Base-by-base conservation (phyloP, 2,888 invertebrate genomes). In the Leptinotarsa peninsularis region DNA sequence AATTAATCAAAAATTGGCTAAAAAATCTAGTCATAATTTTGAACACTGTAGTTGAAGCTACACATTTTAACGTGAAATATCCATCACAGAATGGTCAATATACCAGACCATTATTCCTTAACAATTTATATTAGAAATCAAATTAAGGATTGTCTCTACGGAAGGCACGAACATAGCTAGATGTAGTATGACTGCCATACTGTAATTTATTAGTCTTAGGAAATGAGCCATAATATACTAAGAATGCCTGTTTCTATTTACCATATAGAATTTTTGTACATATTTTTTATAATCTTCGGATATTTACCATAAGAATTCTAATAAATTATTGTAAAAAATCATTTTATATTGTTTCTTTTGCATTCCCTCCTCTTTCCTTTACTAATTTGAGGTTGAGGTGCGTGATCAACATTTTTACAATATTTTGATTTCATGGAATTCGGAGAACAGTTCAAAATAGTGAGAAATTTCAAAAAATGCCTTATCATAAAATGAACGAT, bases 201-300 rank as follows among this genome's bases (percentile, higher is more conserved):
- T 63, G 33, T 63, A 63, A 63, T 43, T 63, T 33, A 58, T 58
- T 23, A 14, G 15, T 13, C 33, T 7, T 63, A 63, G 43, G n/a
- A 63, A 63, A n/a, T 33, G 33, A 27, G 17, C 27, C 33, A 63
- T 63, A 63, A 18, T 58, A 58, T 4, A 58, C 58, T 27, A 14
- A 58, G 58, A 58, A 23, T 58, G 58, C 43, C 27, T 63, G n/a
- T 43, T 63, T 63, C 17, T 33, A 27, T 63, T 63, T 63, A 63
- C 7, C 10, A 63, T 27, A n/a, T 15, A n/a, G 43, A 43, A 63
- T 63, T 63, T 58, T 63, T 63, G 63, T 63, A 63, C 33, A 63
- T 63, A 63, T 63, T 63, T 63, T 60, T 63, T 63, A 18, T 63
- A 63, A 33, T 63, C 27, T 63, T 63, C 13, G 17, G n/a, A 63